Evolutionary conservation across 2,888 invertebrate species (phyloP), one percentile per base, ranked within the genome.

Genomic region (Drosophila vallismaia): DNA sequence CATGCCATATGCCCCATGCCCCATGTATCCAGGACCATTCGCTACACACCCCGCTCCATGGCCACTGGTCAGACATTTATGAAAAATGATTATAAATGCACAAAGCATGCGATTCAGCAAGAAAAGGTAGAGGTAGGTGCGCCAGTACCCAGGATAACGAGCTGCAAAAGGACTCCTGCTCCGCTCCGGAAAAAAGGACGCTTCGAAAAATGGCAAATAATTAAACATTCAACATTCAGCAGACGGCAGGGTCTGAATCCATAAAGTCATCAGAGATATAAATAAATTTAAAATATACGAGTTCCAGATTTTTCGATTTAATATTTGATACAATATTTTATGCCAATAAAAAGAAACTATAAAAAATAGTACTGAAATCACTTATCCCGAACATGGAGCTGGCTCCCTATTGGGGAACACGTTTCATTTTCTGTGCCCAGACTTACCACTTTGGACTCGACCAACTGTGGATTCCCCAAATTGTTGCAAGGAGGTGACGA

Each of bases 41-140:
- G 14, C 14, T 40, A 14, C 40, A 36, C 19, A 14, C 8, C 19
- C 19, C 50, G 31, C 40, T 49, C 40, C 33, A 6, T 28, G 71
- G 44, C 68, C 75, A 75, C 69, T 64, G 79, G 74, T 73, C 79
- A 78, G 57, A 67, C 88, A 78, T 75, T 88, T 88, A 88, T 86
- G 88, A 82, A 80, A 82, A 76, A 79, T 86, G 75, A 88, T 88
- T 87, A 86, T 77, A 79, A 83, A 86, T 86, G 88, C 88, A 87
- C 86, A 88, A 88, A 86, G 88, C 77, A 78, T 51, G 66, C 63
- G 52, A 29, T 29, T 33, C 19, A 28, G 49, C 45, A 44, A 33
- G 50, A 48, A 29, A 31, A 31, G 50, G 45, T 44, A 44, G 8
- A 33, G 53, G 28, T 56, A 36, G 38, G n/a, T 24, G 54, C 19